Evolutionary conservation across 2,888 invertebrate species (phyloP), one percentile per base, ranked within the genome.

Genomic region (Apamea crenata): DNA sequence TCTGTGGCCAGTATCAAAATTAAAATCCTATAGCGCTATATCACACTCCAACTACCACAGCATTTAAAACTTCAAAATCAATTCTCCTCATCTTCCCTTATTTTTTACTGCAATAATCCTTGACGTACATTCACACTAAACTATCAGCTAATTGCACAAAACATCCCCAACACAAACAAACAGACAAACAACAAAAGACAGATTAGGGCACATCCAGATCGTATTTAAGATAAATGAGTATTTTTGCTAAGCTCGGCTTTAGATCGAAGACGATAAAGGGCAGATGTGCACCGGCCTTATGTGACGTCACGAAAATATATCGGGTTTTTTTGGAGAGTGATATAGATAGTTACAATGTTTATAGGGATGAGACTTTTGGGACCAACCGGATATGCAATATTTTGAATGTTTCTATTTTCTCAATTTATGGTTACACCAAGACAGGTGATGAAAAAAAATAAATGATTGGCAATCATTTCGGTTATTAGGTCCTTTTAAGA

Each of bases 161-260:
- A 95, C 93, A 91, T 92, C 93, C 95, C 91, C 91, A 92, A 93
- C 92, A 94, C 93, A 92, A 94, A 96, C 95, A 96, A 95, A 96
- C 94, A 94, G 83, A 94, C 91, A 93, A 88, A 90, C 87, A 90
- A 94, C 95, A 96, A 96, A 95, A 92, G 94, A 90, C 94, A 96
- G 96, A 96, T 97, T 96, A 96, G 95, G 93, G 95, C 93, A 94
- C 94, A 95, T 95, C 94, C 93, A 92, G 96, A 96, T 97, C 94
- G 96, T 94, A 96, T 96, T 96, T 96, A 94, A 96, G 96, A 96
- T 97, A 96, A 96, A 90, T 94, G 93, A 94, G 95, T 95, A 95
- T 96, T 95, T 96, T 96, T 91, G 95, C 96, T 95, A 95, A 96
- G 96, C 95, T 94, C 92, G 93, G 96, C 95, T 96, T 96, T 94